Conservation (phyloP, 2,888 invertebrate species). For the Epistrophe grossulariae region DNA sequence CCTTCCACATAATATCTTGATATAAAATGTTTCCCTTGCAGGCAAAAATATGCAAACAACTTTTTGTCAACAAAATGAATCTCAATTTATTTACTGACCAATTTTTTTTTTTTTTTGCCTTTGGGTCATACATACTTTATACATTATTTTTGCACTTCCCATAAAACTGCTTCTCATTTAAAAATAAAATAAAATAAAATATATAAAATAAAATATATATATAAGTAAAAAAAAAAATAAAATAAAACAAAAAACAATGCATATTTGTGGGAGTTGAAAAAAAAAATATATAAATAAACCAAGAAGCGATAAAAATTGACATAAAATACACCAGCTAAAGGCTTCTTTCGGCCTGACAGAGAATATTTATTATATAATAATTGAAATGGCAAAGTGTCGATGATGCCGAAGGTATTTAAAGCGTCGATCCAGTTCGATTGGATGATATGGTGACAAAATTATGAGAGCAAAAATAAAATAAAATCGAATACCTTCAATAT, state of each 20-base stretch:
- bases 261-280: not conserved
- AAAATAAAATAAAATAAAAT: not conserved
- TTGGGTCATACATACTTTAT: not conserved
- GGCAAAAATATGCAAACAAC: conserved; percentile 7
- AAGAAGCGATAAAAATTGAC: not conserved
- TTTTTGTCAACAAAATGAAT: conserved; percentile 1
- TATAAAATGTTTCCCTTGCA: not conserved
- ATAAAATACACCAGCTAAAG: not conserved
- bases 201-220: not conserved
- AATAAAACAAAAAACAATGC: not conserved
- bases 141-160: conserved; percentile 1
- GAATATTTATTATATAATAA: conserved; percentile 9
- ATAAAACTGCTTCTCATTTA: not conserved
- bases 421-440: not conserved
- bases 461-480: conserved; percentile 8
- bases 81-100: conserved; percentile 15
- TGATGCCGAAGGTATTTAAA: not conserved
- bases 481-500: not conserved
- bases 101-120: not conserved
- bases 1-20: not conserved
- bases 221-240: not conserved
- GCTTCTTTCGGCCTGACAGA: not conserved
- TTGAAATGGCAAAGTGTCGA: conserved; percentile 2
- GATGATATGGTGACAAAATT: not conserved
- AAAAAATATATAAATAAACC: not conserved